Evolutionary conservation across 2,888 invertebrate genomes (phyloP).

Genomic region (Morpho helenor): DNA sequence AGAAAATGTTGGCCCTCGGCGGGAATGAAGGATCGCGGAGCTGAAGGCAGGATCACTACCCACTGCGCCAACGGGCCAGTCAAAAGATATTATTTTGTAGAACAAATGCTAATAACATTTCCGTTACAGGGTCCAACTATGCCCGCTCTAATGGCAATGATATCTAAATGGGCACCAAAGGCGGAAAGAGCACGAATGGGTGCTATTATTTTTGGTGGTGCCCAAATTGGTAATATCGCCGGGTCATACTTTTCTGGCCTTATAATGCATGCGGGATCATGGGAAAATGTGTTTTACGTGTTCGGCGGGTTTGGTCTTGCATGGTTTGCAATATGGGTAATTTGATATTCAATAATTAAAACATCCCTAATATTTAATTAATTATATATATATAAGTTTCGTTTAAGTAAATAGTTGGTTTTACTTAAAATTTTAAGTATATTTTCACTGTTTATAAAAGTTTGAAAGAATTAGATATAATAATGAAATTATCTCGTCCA

Average conservation of each 20-base stretch:
- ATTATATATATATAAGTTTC: too few species aligned
- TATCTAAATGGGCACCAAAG: conserved; percentile 81
- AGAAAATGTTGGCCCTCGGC: too few species aligned
- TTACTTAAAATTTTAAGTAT: too few species aligned
- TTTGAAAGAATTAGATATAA: too few species aligned
- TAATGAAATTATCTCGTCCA: too few species aligned
- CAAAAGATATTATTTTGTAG: too few species aligned
- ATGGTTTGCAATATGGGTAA: conserved; percentile 76
- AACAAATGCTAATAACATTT: not conserved
- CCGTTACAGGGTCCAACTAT: conserved; percentile 76
- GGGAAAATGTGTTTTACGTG: conserved; percentile 80
- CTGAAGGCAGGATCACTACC: too few species aligned
- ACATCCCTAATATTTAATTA: too few species aligned
- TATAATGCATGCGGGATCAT: conserved; percentile 69
- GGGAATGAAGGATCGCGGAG: too few species aligned
- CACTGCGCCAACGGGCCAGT: too few species aligned
- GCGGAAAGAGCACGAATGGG: conserved; percentile 77
- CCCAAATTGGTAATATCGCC: conserved; percentile 77
- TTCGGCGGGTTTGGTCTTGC: conserved; percentile 73
- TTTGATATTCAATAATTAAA: not conserved
- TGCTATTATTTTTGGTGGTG: conserved; percentile 81
- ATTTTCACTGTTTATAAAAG: too few species aligned
- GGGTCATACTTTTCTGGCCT: conserved; percentile 74
- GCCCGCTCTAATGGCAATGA: conserved; percentile 80
- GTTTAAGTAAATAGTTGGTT: too few species aligned